These are phyloP conservation scores for Macroteleia sp. DNA, from an alignment of 2,888 invertebrate species.

Conservation along the genomic window DNA sequence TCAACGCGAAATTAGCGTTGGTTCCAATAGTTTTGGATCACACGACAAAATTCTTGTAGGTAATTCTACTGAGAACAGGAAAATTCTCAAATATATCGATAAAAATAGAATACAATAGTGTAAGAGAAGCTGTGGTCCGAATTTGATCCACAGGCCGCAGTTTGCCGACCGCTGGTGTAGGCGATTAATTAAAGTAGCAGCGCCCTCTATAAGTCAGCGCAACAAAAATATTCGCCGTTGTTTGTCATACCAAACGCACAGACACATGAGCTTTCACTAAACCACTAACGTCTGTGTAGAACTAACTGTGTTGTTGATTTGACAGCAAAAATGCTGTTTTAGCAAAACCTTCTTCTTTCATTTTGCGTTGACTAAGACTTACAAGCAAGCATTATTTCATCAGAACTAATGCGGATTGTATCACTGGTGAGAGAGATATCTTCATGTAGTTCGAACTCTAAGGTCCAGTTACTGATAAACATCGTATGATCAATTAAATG, in stretches of 20 bases:
- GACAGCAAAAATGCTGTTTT: slow-evolving; percentile 6
- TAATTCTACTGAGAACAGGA: no score
- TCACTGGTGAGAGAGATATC: slow-evolving; percentile 40
- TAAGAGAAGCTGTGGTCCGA: no score
- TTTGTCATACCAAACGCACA: not conserved
- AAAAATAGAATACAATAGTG: no score
- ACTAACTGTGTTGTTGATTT: no score
- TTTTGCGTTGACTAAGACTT: not conserved
- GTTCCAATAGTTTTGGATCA: no score
- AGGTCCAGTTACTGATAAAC: slow-evolving; percentile 56
- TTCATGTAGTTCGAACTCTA: slow-evolving; percentile 53
- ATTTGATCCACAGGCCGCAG: no score
- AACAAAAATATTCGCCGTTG: slow-evolving; percentile 15
- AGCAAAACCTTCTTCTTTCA: slow-evolving; percentile 1
- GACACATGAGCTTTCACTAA: not conserved
- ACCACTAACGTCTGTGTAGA: slow-evolving; percentile 1
- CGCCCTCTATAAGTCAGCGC: slow-evolving; percentile 33
- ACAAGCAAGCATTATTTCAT: slow-evolving; percentile 26
- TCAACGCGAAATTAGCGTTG: no score
- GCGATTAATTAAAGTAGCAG: slow-evolving; percentile 33
- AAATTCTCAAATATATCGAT: no score
- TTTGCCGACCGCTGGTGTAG: no score
- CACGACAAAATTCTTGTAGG: no score
- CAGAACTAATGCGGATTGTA: slow-evolving; percentile 40
- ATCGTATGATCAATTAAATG: slow-evolving; percentile 54